Conservation (phyloP, 2,113 vertebrate species). For the Chelonoidis abingdonii region DNA sequence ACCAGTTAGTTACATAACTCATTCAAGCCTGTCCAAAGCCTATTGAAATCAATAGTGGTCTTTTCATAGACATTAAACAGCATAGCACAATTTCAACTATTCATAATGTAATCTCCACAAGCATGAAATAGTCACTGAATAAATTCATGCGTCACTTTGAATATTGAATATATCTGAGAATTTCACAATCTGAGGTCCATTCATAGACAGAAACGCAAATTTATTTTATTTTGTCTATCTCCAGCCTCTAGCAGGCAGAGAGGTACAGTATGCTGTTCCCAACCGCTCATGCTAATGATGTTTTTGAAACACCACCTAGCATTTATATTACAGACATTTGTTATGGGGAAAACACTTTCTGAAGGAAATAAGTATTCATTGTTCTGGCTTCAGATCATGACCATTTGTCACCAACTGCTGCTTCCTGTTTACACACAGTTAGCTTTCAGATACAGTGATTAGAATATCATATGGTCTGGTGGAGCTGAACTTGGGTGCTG, state of each 20-base stretch:
- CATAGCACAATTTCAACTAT: neutral
- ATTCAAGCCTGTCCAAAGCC: neutral
- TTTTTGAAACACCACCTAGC: neutral
- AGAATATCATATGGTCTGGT: conserved; percentile 29
- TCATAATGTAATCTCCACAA: neutral
- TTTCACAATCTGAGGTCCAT: neutral
- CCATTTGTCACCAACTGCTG: neutral
- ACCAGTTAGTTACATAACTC: neutral
- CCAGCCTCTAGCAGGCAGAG: neutral
- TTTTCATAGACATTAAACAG: conserved; percentile 17
- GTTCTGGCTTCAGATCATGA: conserved; percentile 29
- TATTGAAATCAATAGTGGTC: neutral
- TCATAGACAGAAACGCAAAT: neutral
- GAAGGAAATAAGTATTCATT: neutral
- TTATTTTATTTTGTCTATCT: neutral
- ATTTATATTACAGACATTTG: neutral
- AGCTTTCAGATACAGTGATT: conserved; percentile 33
- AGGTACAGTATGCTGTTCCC: neutral
- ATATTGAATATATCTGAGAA: neutral
- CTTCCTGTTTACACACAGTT: conserved; percentile 1
- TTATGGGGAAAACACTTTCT: neutral
- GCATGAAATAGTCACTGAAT: neutral
- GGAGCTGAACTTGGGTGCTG: neutral
- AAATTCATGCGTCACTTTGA: neutral
- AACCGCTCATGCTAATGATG: neutral